These are phyloP conservation scores for Bembecia ichneumoniformis DNA, from an alignment of 2,888 invertebrate species.

Conservation along the genomic window DNA sequence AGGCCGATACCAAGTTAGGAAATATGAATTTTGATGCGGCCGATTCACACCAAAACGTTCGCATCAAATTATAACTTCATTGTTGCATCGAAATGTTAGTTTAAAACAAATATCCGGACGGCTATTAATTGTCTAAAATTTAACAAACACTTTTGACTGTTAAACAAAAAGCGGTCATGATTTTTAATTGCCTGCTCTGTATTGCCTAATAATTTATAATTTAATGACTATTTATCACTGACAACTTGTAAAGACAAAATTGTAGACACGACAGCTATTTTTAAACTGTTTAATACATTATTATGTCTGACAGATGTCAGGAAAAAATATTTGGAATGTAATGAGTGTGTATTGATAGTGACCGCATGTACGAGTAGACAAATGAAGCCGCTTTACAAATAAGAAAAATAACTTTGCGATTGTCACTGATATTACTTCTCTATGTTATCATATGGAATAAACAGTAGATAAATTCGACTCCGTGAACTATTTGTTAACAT, in stretches of 20 bases:
- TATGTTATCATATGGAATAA: too few species aligned
- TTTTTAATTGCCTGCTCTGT: not conserved
- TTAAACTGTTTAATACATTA: conserved; percentile 9
- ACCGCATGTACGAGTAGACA: too few species aligned
- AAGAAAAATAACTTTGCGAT: too few species aligned
- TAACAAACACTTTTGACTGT: conserved; percentile 4
- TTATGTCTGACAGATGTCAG: not conserved
- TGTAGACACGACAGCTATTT: too few species aligned
- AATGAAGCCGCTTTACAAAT: conserved; percentile 1
- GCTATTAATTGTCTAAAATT: conserved; percentile 34
- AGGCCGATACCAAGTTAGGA: conserved; percentile 47
- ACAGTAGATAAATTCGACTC: too few species aligned
- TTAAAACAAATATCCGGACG: conserved; percentile 48
- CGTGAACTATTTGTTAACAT: too few species aligned
- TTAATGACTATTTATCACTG: too few species aligned
- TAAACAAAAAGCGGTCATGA: too few species aligned
- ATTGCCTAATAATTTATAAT: not conserved
- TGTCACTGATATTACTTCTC: too few species aligned
- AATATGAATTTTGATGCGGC: conserved; percentile 58
- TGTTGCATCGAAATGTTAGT: conserved; percentile 29
- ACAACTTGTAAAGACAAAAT: too few species aligned
- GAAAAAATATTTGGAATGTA: too few species aligned
- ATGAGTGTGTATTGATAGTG: too few species aligned
- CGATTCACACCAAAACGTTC: conserved; percentile 53
- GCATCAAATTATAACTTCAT: conserved; percentile 36